Conservation (phyloP, 1,140 invertebrate species). For the Euwallacea similis region DNA sequence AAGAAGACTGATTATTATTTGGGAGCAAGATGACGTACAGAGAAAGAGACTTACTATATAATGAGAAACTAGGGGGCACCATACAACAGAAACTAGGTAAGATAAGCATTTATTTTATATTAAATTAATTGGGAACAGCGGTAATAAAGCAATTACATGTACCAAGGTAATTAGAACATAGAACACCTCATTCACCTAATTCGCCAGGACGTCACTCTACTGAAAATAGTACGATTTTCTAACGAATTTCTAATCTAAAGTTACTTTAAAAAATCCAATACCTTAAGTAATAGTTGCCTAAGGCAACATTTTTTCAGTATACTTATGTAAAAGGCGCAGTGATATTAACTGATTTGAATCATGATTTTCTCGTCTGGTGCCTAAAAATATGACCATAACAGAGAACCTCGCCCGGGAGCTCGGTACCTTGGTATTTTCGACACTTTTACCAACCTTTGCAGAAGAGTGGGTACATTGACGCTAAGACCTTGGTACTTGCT, state of each 20-base stretch:
- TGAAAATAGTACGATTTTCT: too few species aligned
- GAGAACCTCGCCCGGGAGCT: neutral
- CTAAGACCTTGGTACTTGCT: too few species aligned
- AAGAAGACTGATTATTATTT: slow-evolving; percentile 32
- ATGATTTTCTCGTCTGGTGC: neutral
- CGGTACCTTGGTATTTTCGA: too few species aligned
- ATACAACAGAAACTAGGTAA: slow-evolving; percentile 30
- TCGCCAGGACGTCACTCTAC: neutral
- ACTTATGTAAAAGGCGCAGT: too few species aligned
- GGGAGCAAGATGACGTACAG: slow-evolving; percentile 40
- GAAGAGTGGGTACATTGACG: too few species aligned
- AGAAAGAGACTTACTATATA: slow-evolving; percentile 32
- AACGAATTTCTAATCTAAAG: too few species aligned
- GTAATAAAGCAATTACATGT: neutral
- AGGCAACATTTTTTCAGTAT: too few species aligned
- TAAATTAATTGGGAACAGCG: neutral
- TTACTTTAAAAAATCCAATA: too few species aligned
- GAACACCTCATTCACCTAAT: neutral
- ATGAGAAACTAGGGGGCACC: slow-evolving; percentile 31
- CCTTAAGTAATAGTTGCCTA: too few species aligned
- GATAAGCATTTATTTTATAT: neutral
- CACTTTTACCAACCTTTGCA: too few species aligned
- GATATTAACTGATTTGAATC: too few species aligned
- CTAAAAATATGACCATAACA: neutral
- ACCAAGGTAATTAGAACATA: neutral